Evolutionary conservation across 2,113 vertebrate species (phyloP), one percentile per base, ranked within the genome.

Genomic region (Riparia riparia): DNA sequence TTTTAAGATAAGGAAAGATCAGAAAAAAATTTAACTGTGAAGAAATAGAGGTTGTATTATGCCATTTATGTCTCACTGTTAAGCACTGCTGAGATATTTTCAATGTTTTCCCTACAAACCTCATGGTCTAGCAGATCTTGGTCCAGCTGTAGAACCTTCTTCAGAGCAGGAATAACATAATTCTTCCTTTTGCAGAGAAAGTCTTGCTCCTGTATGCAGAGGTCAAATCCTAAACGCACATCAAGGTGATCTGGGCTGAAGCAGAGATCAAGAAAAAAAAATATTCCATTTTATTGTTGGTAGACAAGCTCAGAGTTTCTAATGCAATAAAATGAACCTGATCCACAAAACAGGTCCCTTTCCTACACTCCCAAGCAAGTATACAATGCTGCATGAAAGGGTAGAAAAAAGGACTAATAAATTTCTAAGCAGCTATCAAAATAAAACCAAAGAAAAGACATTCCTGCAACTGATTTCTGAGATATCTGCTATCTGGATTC

Each of bases 181-280:
- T 68, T 94, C 90, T 95, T 97, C 92, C 99, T 98, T 96, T 98
- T 98, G 85, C 68, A 14, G 51, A 99, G 93, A 71, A 98, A 99
- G 6, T 94, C 95, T 79, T 98, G 98, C 86, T 99, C 99, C 68
- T 98, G 95, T 0, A 57, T 2, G 6, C 98, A 98, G 47, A 98
- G 97, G 64, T 97, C 97, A 41, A 98, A 98, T 47, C 98, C 98
- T 95, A 99, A 96, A 22, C 99, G 98, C 49, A 99, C 97, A 3
- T 97, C 97, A 65, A 98, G 95, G 16, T 84, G 80, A 32, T 96
- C 96, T 63, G 95, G 94, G 65, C 97, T 97, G 54, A 41, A 93
- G 34, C 17, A 87, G 49, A 89, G 29, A 80, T 44, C 28, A 71
- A 45, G 45, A 80, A 44, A 89, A 88, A 57, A 61, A 6, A 42